Base-by-base conservation (phyloP, 37 sponge, comb jelly and placozoan species). In the Petrosia ficiformis region DNA sequence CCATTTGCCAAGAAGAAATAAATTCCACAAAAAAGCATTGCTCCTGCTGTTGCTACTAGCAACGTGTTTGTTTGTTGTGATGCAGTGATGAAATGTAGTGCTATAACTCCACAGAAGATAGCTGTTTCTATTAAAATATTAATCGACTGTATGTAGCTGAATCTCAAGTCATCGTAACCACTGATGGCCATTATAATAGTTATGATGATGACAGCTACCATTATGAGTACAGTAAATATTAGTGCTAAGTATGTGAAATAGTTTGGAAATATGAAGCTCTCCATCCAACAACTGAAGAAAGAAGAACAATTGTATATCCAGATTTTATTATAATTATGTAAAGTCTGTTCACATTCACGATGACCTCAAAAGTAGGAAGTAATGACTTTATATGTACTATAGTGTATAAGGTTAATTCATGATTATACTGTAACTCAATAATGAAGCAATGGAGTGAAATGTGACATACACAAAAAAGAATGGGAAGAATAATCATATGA, bases 281-380 rank as follows among this genome's bases (percentile, higher is more conserved):
- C 82, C 48, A 81, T 30, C 82, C 82, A 81, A 31, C 82, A 81
- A 8, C 82, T 81, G 31, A 3, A 48, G 14, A 10, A 48, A 16
- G n/a, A n/a, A n/a, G n/a, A n/a, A n/a, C n/a, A n/a, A n/a, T n/a
- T n/a, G n/a, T n/a, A n/a, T n/a, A n/a, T n/a, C n/a, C n/a, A n/a
- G n/a, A n/a, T n/a, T n/a, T n/a, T n/a, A n/a, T n/a, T n/a, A n/a
- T n/a, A n/a, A n/a, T n/a, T n/a, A n/a, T n/a, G n/a, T n/a, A n/a
- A n/a, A n/a, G n/a, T n/a, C n/a, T n/a, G n/a, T n/a, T n/a, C n/a
- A n/a, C n/a, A n/a, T n/a, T n/a, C n/a, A n/a, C n/a, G n/a, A n/a
- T n/a, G n/a, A n/a, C n/a, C n/a, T n/a, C n/a, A n/a, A n/a, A n/a
- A n/a, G n/a, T n/a, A n/a, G n/a, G n/a, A n/a, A n/a, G n/a, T n/a